Conservation (phyloP, 2,797 vertebrate genomes). For the Leuciscus waleckii region DNA sequence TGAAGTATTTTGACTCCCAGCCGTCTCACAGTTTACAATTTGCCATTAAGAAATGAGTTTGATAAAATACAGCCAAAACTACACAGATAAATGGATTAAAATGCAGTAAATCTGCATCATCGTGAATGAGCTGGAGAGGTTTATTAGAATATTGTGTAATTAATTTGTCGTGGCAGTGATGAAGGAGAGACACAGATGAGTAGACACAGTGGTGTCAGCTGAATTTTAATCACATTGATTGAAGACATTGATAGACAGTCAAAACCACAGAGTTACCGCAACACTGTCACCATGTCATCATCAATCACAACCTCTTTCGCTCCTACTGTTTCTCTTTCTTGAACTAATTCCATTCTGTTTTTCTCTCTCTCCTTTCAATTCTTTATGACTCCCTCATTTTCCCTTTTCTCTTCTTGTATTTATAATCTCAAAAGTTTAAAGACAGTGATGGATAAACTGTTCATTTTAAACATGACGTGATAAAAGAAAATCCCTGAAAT, state of each 20-base stretch:
- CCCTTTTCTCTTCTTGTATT: neutral
- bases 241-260: slow-evolving; percentile 66
- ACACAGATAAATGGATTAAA: slow-evolving; percentile 31
- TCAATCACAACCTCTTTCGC: slow-evolving; percentile 40
- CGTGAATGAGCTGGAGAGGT: slow-evolving; percentile 40
- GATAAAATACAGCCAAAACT: slow-evolving; percentile 22
- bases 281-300: slow-evolving; percentile 49
- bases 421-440: slow-evolving; percentile 9
- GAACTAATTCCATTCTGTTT: slow-evolving; percentile 50
- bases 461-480: neutral
- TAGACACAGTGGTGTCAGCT: slow-evolving; percentile 51
- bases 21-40: slow-evolving; percentile 7
- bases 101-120: slow-evolving; percentile 25
- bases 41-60: slow-evolving; percentile 14
- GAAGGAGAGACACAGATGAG: slow-evolving; percentile 37
- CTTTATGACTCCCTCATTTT: slow-evolving; percentile 3
- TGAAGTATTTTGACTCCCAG: slow-evolving; percentile 11
- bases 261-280: slow-evolving; percentile 59
- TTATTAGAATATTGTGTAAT: slow-evolving; percentile 49
- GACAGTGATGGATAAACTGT: neutral
- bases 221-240: slow-evolving; percentile 70
- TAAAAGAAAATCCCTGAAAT: neutral
- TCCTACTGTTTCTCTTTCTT: slow-evolving; percentile 53
- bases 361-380: slow-evolving; percentile 51
- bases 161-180: slow-evolving; percentile 49